Conservation (phyloP, 2,113 vertebrate genomes). For the Cyprinodon tularosa region DNA sequence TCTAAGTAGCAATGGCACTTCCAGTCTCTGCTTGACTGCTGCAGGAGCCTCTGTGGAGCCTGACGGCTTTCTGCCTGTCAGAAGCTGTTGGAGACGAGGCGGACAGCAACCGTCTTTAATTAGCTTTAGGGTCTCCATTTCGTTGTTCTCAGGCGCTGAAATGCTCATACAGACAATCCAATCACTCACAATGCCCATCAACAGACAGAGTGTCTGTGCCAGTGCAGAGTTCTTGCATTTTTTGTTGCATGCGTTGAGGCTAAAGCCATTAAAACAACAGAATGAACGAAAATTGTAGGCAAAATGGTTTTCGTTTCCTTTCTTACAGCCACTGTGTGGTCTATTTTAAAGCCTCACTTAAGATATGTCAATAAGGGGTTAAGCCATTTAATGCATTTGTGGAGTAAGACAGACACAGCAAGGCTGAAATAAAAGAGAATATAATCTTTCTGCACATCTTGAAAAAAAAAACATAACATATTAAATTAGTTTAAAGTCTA, state of each 20-base stretch:
- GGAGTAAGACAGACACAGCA: too few species aligned
- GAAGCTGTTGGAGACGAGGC: conserved; percentile 62
- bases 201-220: conserved; percentile 39
- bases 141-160: conserved; percentile 45
- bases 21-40: conserved; percentile 19
- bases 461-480: too few species aligned
- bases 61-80: conserved; percentile 64
- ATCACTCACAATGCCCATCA: conserved; percentile 67
- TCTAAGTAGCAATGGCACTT: conserved; percentile 48
- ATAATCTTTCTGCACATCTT: too few species aligned
- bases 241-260: conserved; percentile 28
- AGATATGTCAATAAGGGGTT: not conserved
- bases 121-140: conserved; percentile 62
- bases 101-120: conserved; percentile 60
- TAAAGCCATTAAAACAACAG: conserved; percentile 9
- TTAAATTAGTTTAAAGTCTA: too few species aligned
- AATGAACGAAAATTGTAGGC: not conserved
- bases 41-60: conserved; percentile 37
- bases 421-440: too few species aligned
- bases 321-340: not conserved
- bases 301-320: not conserved
- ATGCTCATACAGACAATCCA: conserved; percentile 69
- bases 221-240: conserved; percentile 21
- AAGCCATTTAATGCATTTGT: too few species aligned
- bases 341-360: not conserved